Conservation (phyloP, 64 coral and sea anemone species). For the Montipora foliosa region DNA sequence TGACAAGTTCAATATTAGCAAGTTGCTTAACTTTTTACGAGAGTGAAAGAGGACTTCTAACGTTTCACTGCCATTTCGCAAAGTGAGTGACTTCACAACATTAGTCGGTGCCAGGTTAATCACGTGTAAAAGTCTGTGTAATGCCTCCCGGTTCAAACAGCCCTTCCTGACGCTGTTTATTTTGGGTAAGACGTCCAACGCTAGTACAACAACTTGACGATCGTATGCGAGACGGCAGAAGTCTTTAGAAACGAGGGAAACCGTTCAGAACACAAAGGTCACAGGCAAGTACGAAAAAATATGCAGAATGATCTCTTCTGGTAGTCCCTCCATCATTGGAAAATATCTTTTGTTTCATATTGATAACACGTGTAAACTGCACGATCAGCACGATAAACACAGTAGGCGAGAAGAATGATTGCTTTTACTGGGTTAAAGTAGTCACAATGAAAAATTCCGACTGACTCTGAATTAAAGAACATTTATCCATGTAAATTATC, state of each 20-base stretch:
- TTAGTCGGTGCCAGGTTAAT: not conserved
- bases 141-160: not conserved
- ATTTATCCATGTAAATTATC: too few relatives aligned
- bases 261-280: not conserved
- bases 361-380: too few relatives aligned
- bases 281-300: conserved; percentile 1
- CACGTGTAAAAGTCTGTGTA: not conserved
- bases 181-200: not conserved
- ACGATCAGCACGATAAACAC: too few relatives aligned
- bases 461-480: too few relatives aligned
- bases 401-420: too few relatives aligned
- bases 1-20: not conserved
- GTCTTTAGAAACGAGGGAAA: not conserved
- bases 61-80: not conserved
- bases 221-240: not conserved
- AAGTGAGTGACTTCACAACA: not conserved
- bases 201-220: not conserved
- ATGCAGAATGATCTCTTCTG: not conserved
- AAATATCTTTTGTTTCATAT: too few relatives aligned
- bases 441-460: too few relatives aligned
- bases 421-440: too few relatives aligned
- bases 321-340: not conserved
- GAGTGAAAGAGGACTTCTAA: not conserved
- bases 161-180: not conserved
- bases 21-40: not conserved